These are phyloP conservation scores for Meriones unguiculatus DNA, from an alignment of 2,113 vertebrate species.

Conservation along the genomic window DNA sequence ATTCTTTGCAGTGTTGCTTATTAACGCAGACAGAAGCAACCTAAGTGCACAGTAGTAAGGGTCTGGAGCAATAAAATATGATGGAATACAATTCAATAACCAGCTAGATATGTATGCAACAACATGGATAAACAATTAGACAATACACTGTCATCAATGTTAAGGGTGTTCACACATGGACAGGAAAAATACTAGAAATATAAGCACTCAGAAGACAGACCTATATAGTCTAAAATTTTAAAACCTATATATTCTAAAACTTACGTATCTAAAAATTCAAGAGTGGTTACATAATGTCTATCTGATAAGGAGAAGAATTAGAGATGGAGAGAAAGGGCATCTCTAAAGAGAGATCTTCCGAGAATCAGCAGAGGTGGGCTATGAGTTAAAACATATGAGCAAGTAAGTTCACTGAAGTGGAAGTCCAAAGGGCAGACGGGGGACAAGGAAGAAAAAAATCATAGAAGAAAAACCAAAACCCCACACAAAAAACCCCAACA, in stretches of 20 bases:
- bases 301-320: not conserved
- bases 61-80: slow-evolving; percentile 8
- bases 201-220: slow-evolving; percentile 1
- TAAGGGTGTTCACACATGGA: not conserved
- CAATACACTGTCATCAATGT: slow-evolving; percentile 5
- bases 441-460: not conserved
- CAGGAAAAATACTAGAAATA: slow-evolving; percentile 18
- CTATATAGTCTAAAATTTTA: not conserved
- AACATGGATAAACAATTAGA: slow-evolving; percentile 50
- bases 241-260: not conserved
- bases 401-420: slow-evolving; percentile 45
- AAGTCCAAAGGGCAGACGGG: not conserved
- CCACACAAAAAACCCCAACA: not conserved
- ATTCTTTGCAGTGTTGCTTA: slow-evolving; percentile 3
- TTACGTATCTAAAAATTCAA: slow-evolving; percentile 27
- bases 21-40: slow-evolving; percentile 29
- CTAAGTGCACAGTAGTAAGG: not conserved
- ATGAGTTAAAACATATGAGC: slow-evolving; percentile 34
- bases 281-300: not conserved
- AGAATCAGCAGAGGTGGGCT: not conserved
- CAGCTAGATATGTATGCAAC: not conserved
- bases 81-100: slow-evolving; percentile 14
- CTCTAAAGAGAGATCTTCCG: slow-evolving; percentile 12
- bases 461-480: slow-evolving; percentile 25
- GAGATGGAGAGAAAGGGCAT: not conserved